Evolutionary conservation across 2,888 invertebrate species (phyloP), one percentile per base, ranked within the genome.

Genomic region (Caenorhabditis angaria): DNA sequence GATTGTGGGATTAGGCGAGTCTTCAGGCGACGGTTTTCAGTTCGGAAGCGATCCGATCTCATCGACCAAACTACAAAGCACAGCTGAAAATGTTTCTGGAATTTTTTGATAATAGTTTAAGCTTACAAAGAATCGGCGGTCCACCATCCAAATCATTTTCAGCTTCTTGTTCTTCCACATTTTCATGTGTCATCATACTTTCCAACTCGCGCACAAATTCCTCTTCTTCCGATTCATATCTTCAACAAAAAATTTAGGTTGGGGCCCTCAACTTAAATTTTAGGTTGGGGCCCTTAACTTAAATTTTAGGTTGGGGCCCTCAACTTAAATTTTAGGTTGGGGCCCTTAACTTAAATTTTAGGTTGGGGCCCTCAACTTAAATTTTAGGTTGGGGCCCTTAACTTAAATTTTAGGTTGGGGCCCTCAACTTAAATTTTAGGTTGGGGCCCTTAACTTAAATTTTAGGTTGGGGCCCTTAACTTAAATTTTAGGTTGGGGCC

Each of bases 181-280:
- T 66, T 28, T 66, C 65, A 22, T 55, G 59, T 35, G 60, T 63
- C 57, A 71, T 71, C 82, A 85, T 85, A 25, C 77, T 72, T 64
- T 85, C 85, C 51, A 85, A 60, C 64, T 85, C 85, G 25, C 83
- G 75, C 58, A 86, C 67, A 58, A 84, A 85, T 56, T 84, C 85
- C 41, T 85, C 85, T 64, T 85, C 85, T 62, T 83, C 85, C 2
- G 83, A 80, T 64, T 85, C 84, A 67, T 85, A 85, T 70, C 85
- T 85, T 50, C 68, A 48, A 57, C 14, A 57, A 35, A 56, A 58
- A 32, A 28, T 56, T 28, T 12, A 28, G 8, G 10, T 56, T n/a
- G 32, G 28, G 22, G 14, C n/a, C n/a, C n/a, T n/a, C n/a, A n/a
- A n/a, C n/a, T n/a, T n/a, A n/a, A n/a, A n/a, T n/a, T n/a, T n/a